These are phyloP conservation scores for Enteromius viviparus DNA, from an alignment of 2,797 vertebrate genomes.

Conservation along the genomic window DNA sequence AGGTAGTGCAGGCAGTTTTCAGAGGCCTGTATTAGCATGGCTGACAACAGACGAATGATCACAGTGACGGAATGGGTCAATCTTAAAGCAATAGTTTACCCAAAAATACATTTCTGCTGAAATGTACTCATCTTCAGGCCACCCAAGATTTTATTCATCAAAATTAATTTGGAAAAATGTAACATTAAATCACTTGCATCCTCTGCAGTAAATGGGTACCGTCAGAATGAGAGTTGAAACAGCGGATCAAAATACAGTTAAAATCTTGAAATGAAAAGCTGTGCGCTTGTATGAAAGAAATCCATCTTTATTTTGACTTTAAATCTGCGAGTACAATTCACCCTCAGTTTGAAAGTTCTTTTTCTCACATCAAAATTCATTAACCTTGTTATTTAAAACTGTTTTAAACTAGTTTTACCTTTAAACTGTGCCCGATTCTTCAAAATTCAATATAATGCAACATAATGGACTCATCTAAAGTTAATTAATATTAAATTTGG, in stretches of 20 bases:
- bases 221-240: background rate
- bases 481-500: background rate
- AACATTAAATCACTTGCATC: background rate
- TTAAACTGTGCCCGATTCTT: background rate
- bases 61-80: background rate
- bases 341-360: background rate
- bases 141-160: background rate
- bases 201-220: background rate
- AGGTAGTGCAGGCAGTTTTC: constrained; percentile 21
- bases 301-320: background rate
- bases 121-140: background rate
- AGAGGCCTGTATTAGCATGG: constrained; percentile 16
- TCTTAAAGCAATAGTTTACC: background rate
- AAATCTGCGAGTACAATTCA: background rate
- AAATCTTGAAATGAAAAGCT: background rate
- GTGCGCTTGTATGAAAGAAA: background rate
- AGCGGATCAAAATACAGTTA: background rate
- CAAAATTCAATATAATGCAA: background rate
- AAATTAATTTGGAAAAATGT: background rate
- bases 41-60: constrained; percentile 16
- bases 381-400: background rate
- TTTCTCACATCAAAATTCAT: background rate
- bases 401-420: background rate
- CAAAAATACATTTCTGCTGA: background rate
- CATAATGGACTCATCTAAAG: background rate